Evolutionary conservation across 37 sponge, comb jelly and placozoan genomes (phyloP), one percentile per base, ranked within the genome.

Genomic region (Lycopodina hypogea): DNA sequence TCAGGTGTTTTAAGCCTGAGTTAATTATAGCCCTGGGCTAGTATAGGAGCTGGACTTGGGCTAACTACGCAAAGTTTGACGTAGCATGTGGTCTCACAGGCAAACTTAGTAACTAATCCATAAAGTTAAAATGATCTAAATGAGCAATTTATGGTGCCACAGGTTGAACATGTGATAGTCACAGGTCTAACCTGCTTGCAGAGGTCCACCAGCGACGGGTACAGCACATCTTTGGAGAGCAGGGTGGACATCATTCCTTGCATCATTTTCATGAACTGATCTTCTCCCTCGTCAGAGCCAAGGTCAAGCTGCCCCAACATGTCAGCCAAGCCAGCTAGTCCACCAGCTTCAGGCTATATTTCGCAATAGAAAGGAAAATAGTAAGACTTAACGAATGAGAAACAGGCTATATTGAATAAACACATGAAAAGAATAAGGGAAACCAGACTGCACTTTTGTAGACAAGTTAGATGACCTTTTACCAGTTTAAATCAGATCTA

Each of bases 171-270:
- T n/a, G n/a, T n/a, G n/a, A n/a, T n/a, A n/a, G n/a, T n/a, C n/a
- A n/a, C n/a, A n/a, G n/a, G n/a, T 2, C 67, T 26, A 1, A 69
- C 75, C 84, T 69, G 79, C 28, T 74, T 75, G 55, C 90, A 81
- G 23, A 90, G 66, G 38, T 89, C 90, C 64, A 50, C 79, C 39
- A 93, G 71, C 12, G 88, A 79, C 22, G 94, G 94, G 45, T 93
- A 90, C 28, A 93, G 90, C 23, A 93, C 85, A 0, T 93, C 94
- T 45, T 78, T 82, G 24, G 94, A 93, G 68, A 93, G 73, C 3
- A 91, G 62, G 7, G 76, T 82, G 24, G 69, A 56, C 94, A 93
- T 93, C 94, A 93, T 93, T 15, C 78, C 71, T 38, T 93, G 79
- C 94, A 93, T 93, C 82, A 87, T 80, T 56, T 75, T 65, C 73